Conservation (phyloP, 2,797 vertebrate species). For the Myotis vivesi region DNA sequence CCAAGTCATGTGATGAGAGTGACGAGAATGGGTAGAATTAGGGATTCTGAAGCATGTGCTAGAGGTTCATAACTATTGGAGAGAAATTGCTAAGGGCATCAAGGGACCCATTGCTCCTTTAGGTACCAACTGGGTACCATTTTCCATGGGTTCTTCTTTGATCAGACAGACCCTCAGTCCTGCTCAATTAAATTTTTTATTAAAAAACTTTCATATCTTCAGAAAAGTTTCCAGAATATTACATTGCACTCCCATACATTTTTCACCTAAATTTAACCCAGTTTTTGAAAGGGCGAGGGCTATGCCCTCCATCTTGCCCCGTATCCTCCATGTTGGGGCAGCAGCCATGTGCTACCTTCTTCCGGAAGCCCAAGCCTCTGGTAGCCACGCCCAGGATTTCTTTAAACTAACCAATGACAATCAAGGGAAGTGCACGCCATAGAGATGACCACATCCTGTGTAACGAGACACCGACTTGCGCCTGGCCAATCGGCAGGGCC, state of each 20-base stretch:
- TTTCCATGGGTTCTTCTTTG: background rate
- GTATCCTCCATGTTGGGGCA: too few species aligned
- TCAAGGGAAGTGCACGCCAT: too few species aligned
- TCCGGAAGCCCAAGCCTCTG: too few species aligned
- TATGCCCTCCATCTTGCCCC: too few species aligned
- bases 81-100: background rate
- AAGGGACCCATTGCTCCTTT: background rate
- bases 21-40: background rate
- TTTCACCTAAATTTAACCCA: background rate
- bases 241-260: background rate
- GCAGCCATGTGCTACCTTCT: too few species aligned
- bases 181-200: slow-evolving; percentile 1
- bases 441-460: too few species aligned
- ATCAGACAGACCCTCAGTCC: background rate
- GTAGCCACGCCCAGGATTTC: too few species aligned
- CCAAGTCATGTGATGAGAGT: background rate
- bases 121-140: background rate
- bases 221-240: background rate
- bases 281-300: too few species aligned
- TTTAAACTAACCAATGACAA: too few species aligned
- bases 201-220: background rate
- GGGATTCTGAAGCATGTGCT: background rate
- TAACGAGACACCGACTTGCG: too few species aligned
- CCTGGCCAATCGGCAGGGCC: too few species aligned
- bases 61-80: background rate